A percentile compares a stretch with the other conserved stretches of the same genome.
Conservation (phyloP, 2,888 invertebrate species). For the Cryptocephalus primarius region DNA sequence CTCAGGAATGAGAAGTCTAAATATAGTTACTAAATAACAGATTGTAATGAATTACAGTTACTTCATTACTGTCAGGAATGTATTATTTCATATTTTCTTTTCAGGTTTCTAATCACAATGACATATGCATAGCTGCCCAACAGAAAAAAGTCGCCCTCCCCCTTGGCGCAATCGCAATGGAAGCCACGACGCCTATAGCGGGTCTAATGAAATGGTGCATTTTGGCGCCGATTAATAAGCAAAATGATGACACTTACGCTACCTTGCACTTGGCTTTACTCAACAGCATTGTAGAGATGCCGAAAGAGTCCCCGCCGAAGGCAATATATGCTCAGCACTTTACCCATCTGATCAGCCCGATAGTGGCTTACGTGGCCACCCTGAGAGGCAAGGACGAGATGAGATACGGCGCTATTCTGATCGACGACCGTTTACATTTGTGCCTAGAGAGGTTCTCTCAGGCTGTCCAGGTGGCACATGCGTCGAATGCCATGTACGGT, state of each 20-base stretch:
- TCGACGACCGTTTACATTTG: conserved; percentile 39
- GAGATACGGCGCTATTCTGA: conserved; percentile 13
- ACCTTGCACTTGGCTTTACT: conserved; percentile 57
- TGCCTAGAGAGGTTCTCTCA: conserved; percentile 72
- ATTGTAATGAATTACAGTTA: too few species aligned
- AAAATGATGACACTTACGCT: conserved; percentile 44
- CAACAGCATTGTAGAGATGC: conserved; percentile 50
- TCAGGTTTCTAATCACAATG: conserved; percentile 6
- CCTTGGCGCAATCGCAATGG: conserved; percentile 73
- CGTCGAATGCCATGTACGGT: conserved; percentile 69
- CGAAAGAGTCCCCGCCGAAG: conserved; percentile 42
- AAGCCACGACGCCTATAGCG: conserved; percentile 68
- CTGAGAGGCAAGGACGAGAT: conserved; percentile 17
- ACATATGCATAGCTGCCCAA: conserved; percentile 57
- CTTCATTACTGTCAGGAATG: too few species aligned
- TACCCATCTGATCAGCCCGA: conserved; percentile 22
- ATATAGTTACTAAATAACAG: too few species aligned
- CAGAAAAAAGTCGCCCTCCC: conserved; percentile 57
- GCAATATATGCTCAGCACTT: conserved; percentile 56
- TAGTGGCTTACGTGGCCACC: conserved; percentile 18
- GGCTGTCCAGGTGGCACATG: conserved; percentile 69
- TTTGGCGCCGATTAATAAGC: conserved; percentile 50
- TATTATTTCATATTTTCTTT: too few species aligned
- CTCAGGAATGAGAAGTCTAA: too few species aligned
- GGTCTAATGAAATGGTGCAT: conserved; percentile 72